Conservation (phyloP, 2,888 invertebrate genomes). For the Drosophila rellima region DNA sequence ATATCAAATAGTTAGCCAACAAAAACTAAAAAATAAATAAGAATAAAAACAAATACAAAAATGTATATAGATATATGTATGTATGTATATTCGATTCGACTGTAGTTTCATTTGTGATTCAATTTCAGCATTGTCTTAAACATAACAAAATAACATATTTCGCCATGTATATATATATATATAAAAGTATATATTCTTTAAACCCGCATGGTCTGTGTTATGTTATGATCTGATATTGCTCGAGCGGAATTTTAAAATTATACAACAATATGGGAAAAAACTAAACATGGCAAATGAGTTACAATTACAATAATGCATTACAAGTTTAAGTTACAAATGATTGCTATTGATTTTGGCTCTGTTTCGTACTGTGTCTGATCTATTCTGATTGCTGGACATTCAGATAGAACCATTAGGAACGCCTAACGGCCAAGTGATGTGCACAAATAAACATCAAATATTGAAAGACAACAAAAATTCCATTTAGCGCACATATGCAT, state of each 20-base stretch:
- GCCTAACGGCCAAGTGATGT: conserved; percentile 40
- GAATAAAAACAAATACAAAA: conserved; percentile 11
- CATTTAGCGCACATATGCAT: conserved; percentile 24
- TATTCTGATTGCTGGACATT: conserved; percentile 25
- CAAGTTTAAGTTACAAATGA: conserved; percentile 28
- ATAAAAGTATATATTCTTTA: conserved; percentile 13
- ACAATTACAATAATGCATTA: conserved; percentile 40
- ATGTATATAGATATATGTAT: conserved; percentile 13
- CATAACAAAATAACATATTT: conserved; percentile 25
- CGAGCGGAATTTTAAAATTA: conserved; percentile 31
- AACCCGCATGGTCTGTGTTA: neutral
- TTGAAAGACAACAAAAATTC: conserved; percentile 23
- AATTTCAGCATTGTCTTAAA: conserved; percentile 17
- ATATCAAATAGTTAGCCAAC: conserved; percentile 5
- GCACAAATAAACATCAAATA: conserved; percentile 13
- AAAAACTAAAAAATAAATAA: conserved; percentile 8
- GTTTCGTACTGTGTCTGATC: conserved; percentile 12
- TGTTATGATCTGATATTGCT: conserved; percentile 1
- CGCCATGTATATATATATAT: neutral
- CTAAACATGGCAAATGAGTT: conserved; percentile 58
- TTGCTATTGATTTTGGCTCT: conserved; percentile 37
- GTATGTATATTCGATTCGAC: conserved; percentile 14
- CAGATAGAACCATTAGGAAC: conserved; percentile 51
- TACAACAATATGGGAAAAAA: conserved; percentile 37
- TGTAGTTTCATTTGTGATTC: conserved; percentile 5